Evolutionary conservation across 2,797 vertebrate species (phyloP).

Genomic region (Erpetoichthys calabaricus): DNA sequence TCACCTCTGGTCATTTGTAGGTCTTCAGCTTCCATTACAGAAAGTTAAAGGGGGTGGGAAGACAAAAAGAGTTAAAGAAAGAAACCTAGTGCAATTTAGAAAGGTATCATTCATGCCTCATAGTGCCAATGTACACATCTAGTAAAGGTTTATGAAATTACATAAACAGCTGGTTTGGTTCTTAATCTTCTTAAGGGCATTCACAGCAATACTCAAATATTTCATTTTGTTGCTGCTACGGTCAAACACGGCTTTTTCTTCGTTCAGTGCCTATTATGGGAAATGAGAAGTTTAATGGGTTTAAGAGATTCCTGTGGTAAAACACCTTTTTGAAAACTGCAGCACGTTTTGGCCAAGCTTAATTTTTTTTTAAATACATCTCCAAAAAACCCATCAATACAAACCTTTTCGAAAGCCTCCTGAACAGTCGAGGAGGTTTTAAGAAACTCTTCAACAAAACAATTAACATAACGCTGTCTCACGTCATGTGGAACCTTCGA

Average conservation of each 20-base stretch:
- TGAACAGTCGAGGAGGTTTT: constrained; percentile 46
- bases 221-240: constrained; percentile 59
- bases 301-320: neutral
- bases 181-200: constrained; percentile 61
- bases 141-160: no score
- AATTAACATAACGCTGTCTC: constrained; percentile 52
- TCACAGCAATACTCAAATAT: constrained; percentile 63
- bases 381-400: constrained; percentile 9
- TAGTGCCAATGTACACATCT: no score
- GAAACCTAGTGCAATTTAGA: no score
- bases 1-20: no score
- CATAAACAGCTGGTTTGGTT: constrained; percentile 30
- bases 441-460: constrained; percentile 59
- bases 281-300: neutral
- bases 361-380: neutral
- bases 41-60: no score
- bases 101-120: no score
- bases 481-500: constrained; percentile 57
- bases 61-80: no score
- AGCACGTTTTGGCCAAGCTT: no score
- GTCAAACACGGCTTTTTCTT: constrained; percentile 60
- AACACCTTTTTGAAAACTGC: neutral
- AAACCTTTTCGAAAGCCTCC: constrained; percentile 67
- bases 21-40: no score
- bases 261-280: constrained; percentile 44